Conservation (phyloP, 2,113 vertebrate genomes). For the Microcebus tavaratra region DNA sequence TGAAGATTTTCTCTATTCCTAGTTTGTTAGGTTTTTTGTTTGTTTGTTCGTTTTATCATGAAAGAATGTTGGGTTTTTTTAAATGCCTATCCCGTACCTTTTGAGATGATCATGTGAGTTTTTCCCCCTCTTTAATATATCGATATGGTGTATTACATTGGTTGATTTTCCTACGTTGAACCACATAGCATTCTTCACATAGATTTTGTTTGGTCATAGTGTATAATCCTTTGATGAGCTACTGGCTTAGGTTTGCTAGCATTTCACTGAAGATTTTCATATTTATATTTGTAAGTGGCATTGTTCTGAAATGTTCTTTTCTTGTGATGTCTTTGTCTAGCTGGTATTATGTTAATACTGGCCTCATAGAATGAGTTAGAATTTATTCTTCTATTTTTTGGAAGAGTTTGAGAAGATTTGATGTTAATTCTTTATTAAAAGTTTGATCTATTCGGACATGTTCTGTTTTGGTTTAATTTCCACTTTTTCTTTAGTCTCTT, state of each 20-base stretch:
- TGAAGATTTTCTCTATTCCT: background rate
- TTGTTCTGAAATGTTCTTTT: background rate
- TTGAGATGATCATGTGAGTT: background rate
- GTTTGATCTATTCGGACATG: background rate
- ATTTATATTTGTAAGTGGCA: background rate
- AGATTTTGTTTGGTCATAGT: background rate
- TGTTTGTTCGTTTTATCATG: background rate
- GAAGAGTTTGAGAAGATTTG: background rate
- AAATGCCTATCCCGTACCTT: background rate
- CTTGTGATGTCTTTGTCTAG: background rate
- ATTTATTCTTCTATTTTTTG: too few relatives aligned
- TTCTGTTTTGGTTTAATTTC: background rate
- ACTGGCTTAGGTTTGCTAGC: background rate
- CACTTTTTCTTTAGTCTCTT: background rate
- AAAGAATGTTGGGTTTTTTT: background rate
- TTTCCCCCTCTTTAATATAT: background rate
- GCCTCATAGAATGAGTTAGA: too few relatives aligned
- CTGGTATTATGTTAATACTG: too few relatives aligned
- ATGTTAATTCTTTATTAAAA: background rate
- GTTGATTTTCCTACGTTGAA: background rate
- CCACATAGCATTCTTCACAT: background rate
- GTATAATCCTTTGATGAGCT: background rate
- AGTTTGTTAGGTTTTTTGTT: background rate
- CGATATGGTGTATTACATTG: background rate
- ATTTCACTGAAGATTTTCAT: background rate